Conservation (phyloP, 2,888 invertebrate species). For the Acleris literana region DNA sequence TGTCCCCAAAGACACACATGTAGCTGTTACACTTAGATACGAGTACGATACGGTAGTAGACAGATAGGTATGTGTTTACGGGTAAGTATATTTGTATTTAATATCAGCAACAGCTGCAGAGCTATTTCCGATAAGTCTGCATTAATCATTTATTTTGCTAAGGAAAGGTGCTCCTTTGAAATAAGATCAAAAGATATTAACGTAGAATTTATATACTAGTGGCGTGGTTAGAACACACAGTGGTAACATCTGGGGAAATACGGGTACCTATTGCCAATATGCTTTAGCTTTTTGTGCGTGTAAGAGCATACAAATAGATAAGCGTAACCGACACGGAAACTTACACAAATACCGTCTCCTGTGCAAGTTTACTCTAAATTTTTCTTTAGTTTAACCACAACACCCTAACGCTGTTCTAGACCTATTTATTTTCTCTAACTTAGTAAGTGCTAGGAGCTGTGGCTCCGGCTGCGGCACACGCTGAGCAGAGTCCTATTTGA, state of each 20-base stretch:
- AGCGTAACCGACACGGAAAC: no score
- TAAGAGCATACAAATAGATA: no score
- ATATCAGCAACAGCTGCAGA: conserved; percentile 45
- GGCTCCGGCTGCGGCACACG: no score
- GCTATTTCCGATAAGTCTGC: conserved; percentile 46
- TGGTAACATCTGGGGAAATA: not conserved
- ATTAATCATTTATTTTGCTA: conserved; percentile 27
- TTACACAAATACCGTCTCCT: no score
- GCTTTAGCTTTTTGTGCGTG: no score
- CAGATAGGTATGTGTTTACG: conserved; percentile 16
- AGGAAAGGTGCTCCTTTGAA: conserved; percentile 35
- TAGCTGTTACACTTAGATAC: not conserved
- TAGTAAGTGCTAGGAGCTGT: no score
- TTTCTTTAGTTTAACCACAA: no score
- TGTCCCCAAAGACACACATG: not conserved
- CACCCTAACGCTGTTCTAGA: no score
- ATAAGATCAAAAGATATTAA: conserved; percentile 24
- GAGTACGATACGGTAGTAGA: conserved; percentile 4
- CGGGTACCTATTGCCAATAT: not conserved
- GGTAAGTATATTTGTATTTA: conserved; percentile 42
- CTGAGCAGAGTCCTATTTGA: no score
- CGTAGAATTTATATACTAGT: not conserved
- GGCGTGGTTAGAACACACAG: no score
- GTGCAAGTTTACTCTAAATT: no score
- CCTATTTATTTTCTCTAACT: no score